Conservation (phyloP, 2,888 invertebrate species). For the Ramazzottius varieornatus region DNA sequence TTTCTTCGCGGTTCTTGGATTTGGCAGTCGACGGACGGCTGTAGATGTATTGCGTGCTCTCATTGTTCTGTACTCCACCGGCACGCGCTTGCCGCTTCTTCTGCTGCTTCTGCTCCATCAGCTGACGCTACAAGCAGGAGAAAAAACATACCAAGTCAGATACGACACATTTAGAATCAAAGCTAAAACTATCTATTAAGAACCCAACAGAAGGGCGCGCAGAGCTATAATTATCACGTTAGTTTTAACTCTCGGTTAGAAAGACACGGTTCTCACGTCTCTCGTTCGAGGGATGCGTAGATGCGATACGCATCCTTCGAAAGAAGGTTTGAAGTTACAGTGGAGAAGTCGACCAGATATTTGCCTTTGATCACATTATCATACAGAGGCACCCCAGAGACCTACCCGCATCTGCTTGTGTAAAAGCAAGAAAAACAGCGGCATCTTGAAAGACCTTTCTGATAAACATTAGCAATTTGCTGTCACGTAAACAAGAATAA, state of each 20-base stretch:
- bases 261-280: too few species aligned
- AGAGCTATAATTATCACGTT: too few species aligned
- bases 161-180: too few species aligned
- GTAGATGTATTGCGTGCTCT: constrained; percentile 32
- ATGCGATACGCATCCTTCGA: too few species aligned
- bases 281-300: too few species aligned
- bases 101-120: constrained; percentile 64
- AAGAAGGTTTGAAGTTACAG: too few species aligned
- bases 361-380: not conserved
- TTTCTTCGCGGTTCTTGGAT: constrained; percentile 32
- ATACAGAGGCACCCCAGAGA: not conserved
- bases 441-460: not conserved
- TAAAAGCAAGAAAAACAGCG: not conserved
- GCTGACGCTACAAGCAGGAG: constrained; percentile 37
- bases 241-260: too few species aligned
- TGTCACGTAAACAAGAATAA: too few species aligned
- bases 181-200: not conserved
- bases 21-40: constrained; percentile 20
- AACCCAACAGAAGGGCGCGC: not conserved
- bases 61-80: constrained; percentile 42
- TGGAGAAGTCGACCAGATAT: too few species aligned
- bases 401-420: not conserved
- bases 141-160: constrained; percentile 4
- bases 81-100: constrained; percentile 49
- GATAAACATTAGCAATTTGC: too few species aligned